Evolutionary conservation across 1,140 invertebrate genomes (phyloP), one percentile per base, ranked within the genome.

Genomic region (Ceratoteleas bidentatus): DNA sequence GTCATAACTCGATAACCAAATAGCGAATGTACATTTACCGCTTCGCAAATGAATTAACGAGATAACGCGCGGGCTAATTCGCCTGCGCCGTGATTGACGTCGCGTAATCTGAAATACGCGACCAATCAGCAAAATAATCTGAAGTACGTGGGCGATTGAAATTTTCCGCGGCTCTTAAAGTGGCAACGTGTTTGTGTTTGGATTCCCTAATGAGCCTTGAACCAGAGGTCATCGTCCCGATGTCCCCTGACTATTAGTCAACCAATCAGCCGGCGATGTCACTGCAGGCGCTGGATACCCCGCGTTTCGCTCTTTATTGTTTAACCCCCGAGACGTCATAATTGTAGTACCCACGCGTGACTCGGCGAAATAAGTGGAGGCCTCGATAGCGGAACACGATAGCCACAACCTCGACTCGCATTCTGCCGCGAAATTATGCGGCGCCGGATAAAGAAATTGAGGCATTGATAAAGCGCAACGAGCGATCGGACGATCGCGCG

Each of bases 291-390:
- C 78, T 68, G 64, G 66, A 78, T 72, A 54, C 65, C 75, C 65
- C 56, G 6, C 47, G 64, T 68, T 50, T 32, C 9, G 45, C 62
- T 78, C 78, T 84, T 84, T 83, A 85, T 84, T 84, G 81, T 83
- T 81, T 69, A 79, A 64, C 52, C 24, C 24, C 24, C 54, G 81
- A 82, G 74, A 86, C 83, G 72, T 83, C 79, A 84, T 85, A 81
- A 85, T 81, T 80, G 72, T 58, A 69, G 65, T 56, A 47, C 43
- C 54, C 47, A 81, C 70, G 84, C 77, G 85, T 80, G 85, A 84
- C 84, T 86, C 50, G 74, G 53, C 16, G 74, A 83, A 85, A 86
- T 82, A 86, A 86, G 85, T 81, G 84, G 81, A 69, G 14, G 52
- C 43, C 38, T 50, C 74, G 76, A 81, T 81, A 83, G 60, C 61